Evolutionary conservation across 1,140 invertebrate species (phyloP), one percentile per base, ranked within the genome.

Genomic region (Ladona fulva): DNA sequence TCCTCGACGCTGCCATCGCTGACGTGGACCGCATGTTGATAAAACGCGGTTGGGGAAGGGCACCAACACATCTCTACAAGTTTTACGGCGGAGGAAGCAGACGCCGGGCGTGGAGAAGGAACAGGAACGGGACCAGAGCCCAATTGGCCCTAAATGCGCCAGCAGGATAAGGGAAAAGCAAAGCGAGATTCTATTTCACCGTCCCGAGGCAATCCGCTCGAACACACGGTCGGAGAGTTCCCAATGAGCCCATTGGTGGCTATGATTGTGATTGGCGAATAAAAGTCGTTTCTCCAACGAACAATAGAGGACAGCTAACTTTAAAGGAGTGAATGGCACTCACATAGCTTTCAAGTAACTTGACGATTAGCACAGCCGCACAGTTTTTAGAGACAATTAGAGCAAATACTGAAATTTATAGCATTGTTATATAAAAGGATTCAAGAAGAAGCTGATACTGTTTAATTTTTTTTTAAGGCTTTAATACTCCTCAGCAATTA

Each of bases 61-160:
- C 82, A 74, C 82, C 82, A 0, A 78, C 79, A 12, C 79, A 82
- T 24, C 79, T 81, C 42, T 83, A 83, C 79, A 81, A 83, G 76
- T 83, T 80, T 78, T 82, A 82, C 79, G 44, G 44, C 37, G 75
- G 75, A 3, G 52, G 52, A 12, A 66, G 14, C 52, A 16, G 52
- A 16, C 52, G 52, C 5, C 14, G 52, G 52, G n/a, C 52, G 16
- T 66, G 52, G 52, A 16, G 52, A 22, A 16, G 52, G 5, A 66
- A 22, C 52, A 66, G 52, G 14, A 66, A 66, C 52, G 52, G 16
- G 16, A 66, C 52, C 12, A 16, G 52, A 12, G 3, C 52, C 52
- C 52, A 19, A 66, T 22, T 37, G 29, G 29, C 29, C 3, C 29
- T n/a, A n/a, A n/a, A n/a, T n/a, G n/a, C 29, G 1, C 29, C 29